Evolutionary conservation across 1,140 invertebrate species (phyloP), one percentile per base, ranked within the genome.

Genomic region (Belonocnema kinseyi): DNA sequence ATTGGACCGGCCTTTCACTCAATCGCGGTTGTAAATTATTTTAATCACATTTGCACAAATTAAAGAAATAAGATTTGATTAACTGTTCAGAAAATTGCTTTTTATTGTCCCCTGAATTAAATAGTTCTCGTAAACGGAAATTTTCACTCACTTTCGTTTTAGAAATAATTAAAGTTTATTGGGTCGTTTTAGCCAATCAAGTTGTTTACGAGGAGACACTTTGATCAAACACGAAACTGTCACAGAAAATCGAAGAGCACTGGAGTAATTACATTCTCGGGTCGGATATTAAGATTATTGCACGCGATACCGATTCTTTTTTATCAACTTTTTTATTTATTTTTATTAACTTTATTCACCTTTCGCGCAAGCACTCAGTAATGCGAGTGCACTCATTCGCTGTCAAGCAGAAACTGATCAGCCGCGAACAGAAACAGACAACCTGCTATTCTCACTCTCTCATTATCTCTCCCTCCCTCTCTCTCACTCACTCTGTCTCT

Each of bases 331-430:
- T 61, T 61, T 40, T 1, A 5, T 66, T 66, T 33, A n/a, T 58
- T n/a, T 73, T 58, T 13, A 33, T 76, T 46, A 73, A 74, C 74
- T 58, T 46, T 73, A 70, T 58, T 50, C 16, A 58, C 40, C 21
- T 40, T 66, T 46, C 72, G 50, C 73, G 58, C 26, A 21, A 50
- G 56, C 51, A 51, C 58, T 52, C 54, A 40, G 52, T 51, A 77
- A 56, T 76, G 74, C 80, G 76, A 79, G 80, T 78, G 76, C 61
- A 78, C 80, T 54, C 72, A 81, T 81, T 77, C 80, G 75, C 72
- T 82, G 86, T 83, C 83, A 72, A 81, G 75, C 79, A 73, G 81
- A 85, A 86, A 89, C 88, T 88, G 88, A 88, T 88, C 86, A 75
- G 82, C 77, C 66, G 77, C 83, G 79, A 74, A 77, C 82, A 73